Base-by-base conservation (phyloP, 1,140 invertebrate genomes). In the Melitaea cinxia region DNA sequence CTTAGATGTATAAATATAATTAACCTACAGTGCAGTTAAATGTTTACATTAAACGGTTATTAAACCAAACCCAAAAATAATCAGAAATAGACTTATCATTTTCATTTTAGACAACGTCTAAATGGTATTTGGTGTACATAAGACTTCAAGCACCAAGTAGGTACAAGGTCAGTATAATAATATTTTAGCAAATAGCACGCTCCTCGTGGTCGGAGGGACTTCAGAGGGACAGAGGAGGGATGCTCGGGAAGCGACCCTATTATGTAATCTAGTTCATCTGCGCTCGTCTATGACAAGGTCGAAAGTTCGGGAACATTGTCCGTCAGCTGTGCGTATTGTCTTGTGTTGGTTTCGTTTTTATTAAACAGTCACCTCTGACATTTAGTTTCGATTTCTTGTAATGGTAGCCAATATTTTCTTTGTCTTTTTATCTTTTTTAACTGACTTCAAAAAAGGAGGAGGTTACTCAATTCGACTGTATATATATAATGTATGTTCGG, bases 241-340 rank as follows among this genome's bases (percentile, higher is more conserved):
- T n/a, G n/a, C n/a, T 1, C 10, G 39, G 39, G n/a, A 19, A 47
- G 17, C 42, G 42, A 47, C 42, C 42, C 39, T 45, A 45, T 45
- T 45, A 45, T 19, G 19, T 45, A 45, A 47, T 47, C 23, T 19
- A 47, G 42, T 45, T 45, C 10, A 17, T 47, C 42, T 47, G 39
- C 42, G 19, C 42, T 23, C 39, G 39, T 47, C 19, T 23, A 21
- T 47, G 42, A 47, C 42, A 47, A 47, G 42, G 42, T 47, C 42
- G 9, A 47, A 47, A 23, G 42, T 47, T 47, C 42, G 42, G 23
- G 42, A 47, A 47, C 15, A 23, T 21, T 47, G 19, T 1, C 42
- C 42, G 19, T 47, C 42, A 10, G 42, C 19, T 47, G 42, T 23
- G 21, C 12, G 23, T 47, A 12, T 47, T 42, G 19, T 47, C 23